A percentile compares a stretch with the other conserved stretches of the same genome.
These are phyloP conservation scores for Cantharis lateralis DNA, from an alignment of 2,888 invertebrate species.

Conservation along the genomic window DNA sequence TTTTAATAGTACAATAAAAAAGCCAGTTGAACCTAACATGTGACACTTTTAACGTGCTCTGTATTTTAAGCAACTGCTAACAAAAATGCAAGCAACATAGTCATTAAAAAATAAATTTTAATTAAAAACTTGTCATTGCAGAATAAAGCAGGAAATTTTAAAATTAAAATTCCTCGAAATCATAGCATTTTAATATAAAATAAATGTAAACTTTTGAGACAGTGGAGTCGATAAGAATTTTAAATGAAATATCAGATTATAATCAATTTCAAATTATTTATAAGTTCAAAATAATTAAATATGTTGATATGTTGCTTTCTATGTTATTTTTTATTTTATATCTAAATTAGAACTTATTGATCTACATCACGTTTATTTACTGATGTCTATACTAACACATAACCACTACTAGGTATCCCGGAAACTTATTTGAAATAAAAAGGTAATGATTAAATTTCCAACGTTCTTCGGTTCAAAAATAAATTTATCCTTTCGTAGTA, in stretches of 20 bases:
- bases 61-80: neutral
- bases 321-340: neutral
- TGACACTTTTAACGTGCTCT: slow-evolving; percentile 2
- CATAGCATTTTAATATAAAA: neutral
- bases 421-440: neutral
- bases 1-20: neutral
- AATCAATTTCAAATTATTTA: neutral
- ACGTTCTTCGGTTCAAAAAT: neutral
- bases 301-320: neutral
- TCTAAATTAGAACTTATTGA: neutral
- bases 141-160: neutral
- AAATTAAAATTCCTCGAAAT: neutral
- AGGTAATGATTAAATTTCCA: neutral
- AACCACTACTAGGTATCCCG: neutral
- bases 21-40: neutral
- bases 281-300: neutral
- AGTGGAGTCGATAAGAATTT: neutral
- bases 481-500: neutral
- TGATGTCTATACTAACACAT: neutral
- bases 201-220: neutral
- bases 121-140: neutral
- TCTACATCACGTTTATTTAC: neutral
- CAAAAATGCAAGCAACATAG: neutral
- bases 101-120: neutral
- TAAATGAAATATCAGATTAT: neutral